Percentiles rank a stretch among this genome's conserved stretches.
Conservation (phyloP, 2,888 invertebrate genomes). For the Caenorhabditis afra region DNA sequence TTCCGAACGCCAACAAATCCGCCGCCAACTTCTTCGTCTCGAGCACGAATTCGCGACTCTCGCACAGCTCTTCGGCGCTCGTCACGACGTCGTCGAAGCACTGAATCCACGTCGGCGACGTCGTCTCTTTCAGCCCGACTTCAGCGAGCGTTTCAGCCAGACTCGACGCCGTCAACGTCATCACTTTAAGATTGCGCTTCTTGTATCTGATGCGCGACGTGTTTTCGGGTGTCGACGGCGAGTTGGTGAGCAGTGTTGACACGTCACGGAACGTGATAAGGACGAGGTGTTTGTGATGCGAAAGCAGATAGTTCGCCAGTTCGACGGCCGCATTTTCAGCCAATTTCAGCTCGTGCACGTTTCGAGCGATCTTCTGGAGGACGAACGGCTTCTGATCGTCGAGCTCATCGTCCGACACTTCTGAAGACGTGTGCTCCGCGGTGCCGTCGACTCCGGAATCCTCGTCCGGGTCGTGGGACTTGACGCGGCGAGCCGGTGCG, state of each 20-base stretch:
- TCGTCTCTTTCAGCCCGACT: neutral
- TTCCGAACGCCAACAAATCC: neutral
- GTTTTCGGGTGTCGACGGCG: conserved; percentile 6
- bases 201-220: conserved; percentile 14
- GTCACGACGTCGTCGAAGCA: neutral
- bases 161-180: neutral
- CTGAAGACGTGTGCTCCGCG: neutral
- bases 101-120: conserved; percentile 6
- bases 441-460: too few species aligned
- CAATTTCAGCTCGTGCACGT: neutral
- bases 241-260: neutral
- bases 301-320: neutral
- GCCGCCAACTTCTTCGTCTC: conserved; percentile 6
- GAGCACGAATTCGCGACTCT: neutral
- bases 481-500: too few species aligned
- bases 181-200: conserved; percentile 27
- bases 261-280: conserved; percentile 28
- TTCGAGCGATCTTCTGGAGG: neutral
- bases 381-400: conserved; percentile 6
- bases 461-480: too few species aligned
- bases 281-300: neutral
- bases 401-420: neutral
- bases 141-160: neutral
- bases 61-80: neutral
- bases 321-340: neutral